Evolutionary conservation across 2,888 invertebrate genomes (phyloP), one percentile per base, ranked within the genome.

Genomic region (Malthinus flaveolus): DNA sequence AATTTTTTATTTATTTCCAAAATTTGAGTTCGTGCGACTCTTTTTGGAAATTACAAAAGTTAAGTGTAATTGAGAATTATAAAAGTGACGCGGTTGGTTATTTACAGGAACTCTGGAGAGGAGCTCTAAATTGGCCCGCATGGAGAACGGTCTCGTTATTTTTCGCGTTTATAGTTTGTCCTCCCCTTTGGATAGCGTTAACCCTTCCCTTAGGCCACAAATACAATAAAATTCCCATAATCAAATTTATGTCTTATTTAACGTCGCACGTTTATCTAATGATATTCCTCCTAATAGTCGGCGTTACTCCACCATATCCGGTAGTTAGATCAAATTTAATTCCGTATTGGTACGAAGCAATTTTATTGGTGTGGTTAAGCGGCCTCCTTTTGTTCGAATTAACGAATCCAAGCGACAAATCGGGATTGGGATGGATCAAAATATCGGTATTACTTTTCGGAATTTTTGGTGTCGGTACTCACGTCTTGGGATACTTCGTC

Each of bases 171-270:
- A 87, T 98, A 73, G 81, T 96, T 52, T 95, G 95, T 75, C 99
- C 99, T 35, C 95, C 97, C 5, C 89, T 98, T 32, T 99, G 97
- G 97, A 83, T 97, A 68, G 89, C 92, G 48, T 95, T 97, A 78
- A 96, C 97, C 63, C 87, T 97, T 75, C 97, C 97, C 49, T 81
- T 97, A 74, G 94, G 94, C 37, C 95, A 96, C 82, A 92, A 92
- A 80, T 96, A 93, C 82, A 94, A 96, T 84, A 95, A 97, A 84
- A 95, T 98, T 73, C 99, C 99, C 57, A 97, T 99, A 75, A 97
- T 99, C 75, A 99, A 99, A 82, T 99, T 99, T 81, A 97, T 98
- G 93, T 97, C 97, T 42, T 98, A 99, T 81, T 85, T 99, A 71
- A 97, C 98, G 15, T 97, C 98, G 6, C 99, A 99, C 81, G 90